These are phyloP conservation scores for Azorinus chamasolen DNA, from an alignment of 2,888 invertebrate species.

Conservation along the genomic window DNA sequence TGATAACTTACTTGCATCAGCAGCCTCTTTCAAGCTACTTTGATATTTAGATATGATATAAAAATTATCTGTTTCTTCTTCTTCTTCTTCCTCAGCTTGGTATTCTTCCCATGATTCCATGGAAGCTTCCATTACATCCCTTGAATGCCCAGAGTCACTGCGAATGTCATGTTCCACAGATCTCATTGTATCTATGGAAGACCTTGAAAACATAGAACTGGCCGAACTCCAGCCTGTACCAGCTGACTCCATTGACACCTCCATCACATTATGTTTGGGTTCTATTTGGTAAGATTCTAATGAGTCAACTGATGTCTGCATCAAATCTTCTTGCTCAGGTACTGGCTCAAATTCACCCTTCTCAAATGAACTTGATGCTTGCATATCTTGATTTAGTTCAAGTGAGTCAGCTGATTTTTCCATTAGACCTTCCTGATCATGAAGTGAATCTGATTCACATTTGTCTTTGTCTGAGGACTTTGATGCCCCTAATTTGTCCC, in stretches of 20 bases:
- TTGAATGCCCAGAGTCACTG: slow-evolving; percentile 74
- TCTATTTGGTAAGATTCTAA: slow-evolving; percentile 73
- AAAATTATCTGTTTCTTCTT: slow-evolving; percentile 59
- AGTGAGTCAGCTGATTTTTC: slow-evolving; percentile 77
- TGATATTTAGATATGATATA: slow-evolving; percentile 67
- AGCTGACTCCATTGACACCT: slow-evolving; percentile 69
- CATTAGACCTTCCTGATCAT: slow-evolving; percentile 67
- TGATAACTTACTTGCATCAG: slow-evolving; percentile 46
- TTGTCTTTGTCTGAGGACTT: slow-evolving; percentile 63
- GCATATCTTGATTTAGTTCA: slow-evolving; percentile 51
- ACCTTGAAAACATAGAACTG: slow-evolving; percentile 79
- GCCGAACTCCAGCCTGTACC: slow-evolving; percentile 77
- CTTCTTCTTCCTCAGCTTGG: slow-evolving; percentile 40
- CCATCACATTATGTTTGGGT: slow-evolving; percentile 68
- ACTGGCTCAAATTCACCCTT: slow-evolving; percentile 72
- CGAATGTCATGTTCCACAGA: slow-evolving; percentile 74
- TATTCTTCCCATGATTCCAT: slow-evolving; percentile 81
- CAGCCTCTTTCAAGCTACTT: slow-evolving; percentile 58
- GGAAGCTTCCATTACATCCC: slow-evolving; percentile 84
- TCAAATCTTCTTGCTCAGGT: slow-evolving; percentile 67
- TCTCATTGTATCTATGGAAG: slow-evolving; percentile 78
- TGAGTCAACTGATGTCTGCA: slow-evolving; percentile 81
- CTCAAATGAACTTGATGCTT: slow-evolving; percentile 49
- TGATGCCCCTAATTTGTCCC: slow-evolving; percentile 52
- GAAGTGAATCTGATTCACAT: slow-evolving; percentile 75